phyloP scores from a whole-genome alignment of 2,113 vertebrate species.

The Camelus dromedarius region DNA sequence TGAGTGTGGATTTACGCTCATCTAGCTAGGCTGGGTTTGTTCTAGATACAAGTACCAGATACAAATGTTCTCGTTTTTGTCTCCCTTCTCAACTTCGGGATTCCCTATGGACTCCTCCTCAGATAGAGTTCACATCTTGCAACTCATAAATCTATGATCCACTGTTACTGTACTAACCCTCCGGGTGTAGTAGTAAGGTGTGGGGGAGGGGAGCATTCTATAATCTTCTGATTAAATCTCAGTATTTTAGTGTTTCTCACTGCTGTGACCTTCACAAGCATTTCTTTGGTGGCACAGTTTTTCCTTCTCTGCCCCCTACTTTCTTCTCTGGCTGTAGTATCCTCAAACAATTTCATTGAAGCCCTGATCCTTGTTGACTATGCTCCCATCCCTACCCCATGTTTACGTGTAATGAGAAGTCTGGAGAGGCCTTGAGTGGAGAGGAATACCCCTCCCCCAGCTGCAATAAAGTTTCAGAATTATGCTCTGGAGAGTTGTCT shows the following conservation, averaged over 20 bases:
- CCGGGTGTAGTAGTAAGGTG: rapidly evolving
- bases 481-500: background rate
- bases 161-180: rapidly evolving
- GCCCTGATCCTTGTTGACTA: background rate
- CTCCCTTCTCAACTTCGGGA: background rate
- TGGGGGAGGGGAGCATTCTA: no score
- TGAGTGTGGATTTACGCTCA: background rate
- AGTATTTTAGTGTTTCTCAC: background rate
- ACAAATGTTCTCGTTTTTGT: background rate
- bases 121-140: background rate
- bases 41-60: background rate
- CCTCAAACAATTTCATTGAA: background rate
- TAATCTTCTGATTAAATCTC: background rate
- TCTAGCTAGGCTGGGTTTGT: no score
- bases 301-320: no score
- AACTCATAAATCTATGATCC: background rate
- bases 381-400: no score
- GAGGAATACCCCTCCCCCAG: background rate
- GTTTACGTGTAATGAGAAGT: background rate
- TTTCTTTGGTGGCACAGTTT: background rate
- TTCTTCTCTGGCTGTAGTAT: background rate
- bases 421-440: background rate
- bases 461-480: background rate
- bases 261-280: background rate
- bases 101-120: background rate